phyloP scores from a whole-genome alignment of 2,888 invertebrate species.

The Drosophila anceps region DNA sequence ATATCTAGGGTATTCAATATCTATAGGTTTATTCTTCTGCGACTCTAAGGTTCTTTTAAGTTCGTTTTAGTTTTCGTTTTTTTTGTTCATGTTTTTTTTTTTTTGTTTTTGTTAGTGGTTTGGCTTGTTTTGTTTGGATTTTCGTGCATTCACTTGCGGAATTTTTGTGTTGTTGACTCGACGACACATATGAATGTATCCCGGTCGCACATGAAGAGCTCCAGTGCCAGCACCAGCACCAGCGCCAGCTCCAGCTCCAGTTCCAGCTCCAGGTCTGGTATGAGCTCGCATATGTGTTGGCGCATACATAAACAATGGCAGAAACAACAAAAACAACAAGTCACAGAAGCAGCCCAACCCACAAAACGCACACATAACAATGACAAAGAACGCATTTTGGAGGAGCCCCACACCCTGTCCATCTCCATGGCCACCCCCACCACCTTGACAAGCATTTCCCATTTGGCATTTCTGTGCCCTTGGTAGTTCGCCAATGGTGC shows the following conservation, averaged over 20 bases:
- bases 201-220: constrained; percentile 45
- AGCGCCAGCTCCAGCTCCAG: constrained; percentile 10
- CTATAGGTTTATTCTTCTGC: constrained; percentile 27
- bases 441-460: constrained; percentile 4
- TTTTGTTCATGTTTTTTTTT: constrained; percentile 4
- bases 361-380: constrained; percentile 63
- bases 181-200: constrained; percentile 78
- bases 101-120: constrained; percentile 43
- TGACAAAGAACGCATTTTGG: constrained; percentile 79
- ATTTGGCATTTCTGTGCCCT: constrained; percentile 22
- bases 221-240: neutral
- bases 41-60: constrained; percentile 36
- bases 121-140: constrained; percentile 72
- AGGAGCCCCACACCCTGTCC: neutral
- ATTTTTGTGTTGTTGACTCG: constrained; percentile 78
- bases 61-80: constrained; percentile 9
- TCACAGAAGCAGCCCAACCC: constrained; percentile 11
- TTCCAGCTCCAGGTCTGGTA: constrained; percentile 4
- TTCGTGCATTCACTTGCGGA: constrained; percentile 80
- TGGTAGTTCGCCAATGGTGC: constrained; percentile 32
- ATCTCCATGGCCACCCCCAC: neutral
- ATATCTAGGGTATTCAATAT: constrained; percentile 30
- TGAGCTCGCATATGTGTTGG: constrained; percentile 74
- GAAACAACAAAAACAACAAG: constrained; percentile 57
- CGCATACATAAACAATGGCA: constrained; percentile 78